Evolutionary conservation across 2,113 vertebrate genomes (phyloP), one percentile per base, ranked within the genome.

Genomic region (Menura novaehollandiae): DNA sequence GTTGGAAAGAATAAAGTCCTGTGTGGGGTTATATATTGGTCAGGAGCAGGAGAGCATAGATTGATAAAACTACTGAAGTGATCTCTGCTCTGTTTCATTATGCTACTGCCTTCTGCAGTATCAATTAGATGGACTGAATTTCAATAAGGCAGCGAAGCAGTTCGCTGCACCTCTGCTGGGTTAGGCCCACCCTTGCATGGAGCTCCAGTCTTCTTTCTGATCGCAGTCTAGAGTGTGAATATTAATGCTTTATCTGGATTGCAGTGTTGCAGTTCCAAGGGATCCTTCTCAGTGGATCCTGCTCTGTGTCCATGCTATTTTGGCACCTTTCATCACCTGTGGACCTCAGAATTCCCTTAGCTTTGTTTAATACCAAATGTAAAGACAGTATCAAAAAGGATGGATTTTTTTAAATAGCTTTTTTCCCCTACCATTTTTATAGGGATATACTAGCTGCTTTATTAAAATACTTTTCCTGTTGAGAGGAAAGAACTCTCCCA

Each of bases 81-180:
- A 19, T 94, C 85, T 75, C 82, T 94, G 82, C 68, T 88, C 30
- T 59, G 18, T 91, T 96, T 95, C 72, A 52, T 74, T 77, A 64
- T 1, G 10, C 85, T 63, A 1, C 79, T 67, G 63, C 78, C 37
- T 91, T 88, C 79, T 81, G 90, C 79, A 69, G 63, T 67, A 59
- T 80, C 79, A 88, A 67, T 93, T 82, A 75, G 58, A 72, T 69
- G 78, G 67, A 58, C 75, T 91, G 90, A 86, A 96, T 96, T 95
- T 93, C 63, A 89, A 62, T 91, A n/a, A 91, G 59, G 75, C 85
- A 76, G 41, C 0, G 15, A 92, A 93, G 88, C 85, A 93, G 85
- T 81, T 93, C 1, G 0, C 75, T 93, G 79, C 68, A 59, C 75
- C 52, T 94, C 93, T 80, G 67, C 72, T 71, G 56, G 39, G 51